Percentiles rank a stretch among this genome's conserved stretches.
Evolutionary conservation across 1,140 invertebrate species (phyloP).

Genomic region (Drosophila ogumai): DNA sequence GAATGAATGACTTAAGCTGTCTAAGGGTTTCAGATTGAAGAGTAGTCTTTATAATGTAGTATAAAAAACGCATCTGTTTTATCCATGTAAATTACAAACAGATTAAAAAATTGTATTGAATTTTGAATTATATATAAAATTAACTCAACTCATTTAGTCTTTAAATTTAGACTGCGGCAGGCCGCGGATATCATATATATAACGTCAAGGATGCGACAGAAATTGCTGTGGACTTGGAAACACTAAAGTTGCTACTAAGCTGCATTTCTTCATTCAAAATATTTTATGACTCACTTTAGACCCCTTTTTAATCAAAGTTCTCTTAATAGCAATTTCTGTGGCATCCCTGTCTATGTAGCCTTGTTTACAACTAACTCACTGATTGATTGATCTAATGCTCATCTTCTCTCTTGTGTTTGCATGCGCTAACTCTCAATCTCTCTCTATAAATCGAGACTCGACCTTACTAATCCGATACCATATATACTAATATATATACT

Average conservation of each 20-base stretch:
- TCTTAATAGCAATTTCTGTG: background rate
- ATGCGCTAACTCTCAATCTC: conserved; percentile 61
- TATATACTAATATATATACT: conserved; percentile 34
- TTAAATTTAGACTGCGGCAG: conserved; percentile 12
- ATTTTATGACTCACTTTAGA: no score
- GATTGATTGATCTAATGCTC: conserved; percentile 53
- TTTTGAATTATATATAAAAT: background rate
- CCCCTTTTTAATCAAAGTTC: background rate
- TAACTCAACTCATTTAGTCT: background rate
- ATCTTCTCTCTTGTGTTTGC: conserved; percentile 74
- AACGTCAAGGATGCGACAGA: background rate
- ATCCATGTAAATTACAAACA: no score
- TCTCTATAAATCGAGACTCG: conserved; percentile 45
- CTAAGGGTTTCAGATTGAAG: no score
- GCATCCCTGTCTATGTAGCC: background rate
- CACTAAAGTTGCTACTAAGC: no score
- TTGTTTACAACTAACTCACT: conserved; percentile 44
- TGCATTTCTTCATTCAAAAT: no score
- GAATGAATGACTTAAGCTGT: background rate
- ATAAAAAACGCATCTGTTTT: no score
- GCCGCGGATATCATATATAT: conserved; percentile 18
- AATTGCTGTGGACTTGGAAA: background rate
- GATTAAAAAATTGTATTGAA: background rate
- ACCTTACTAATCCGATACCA: conserved; percentile 54
- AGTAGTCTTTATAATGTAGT: no score